Percentiles rank a stretch among this genome's conserved stretches.
Evolutionary conservation across 2,888 invertebrate genomes (phyloP).

Genomic region (Parnassius orleans): DNA sequence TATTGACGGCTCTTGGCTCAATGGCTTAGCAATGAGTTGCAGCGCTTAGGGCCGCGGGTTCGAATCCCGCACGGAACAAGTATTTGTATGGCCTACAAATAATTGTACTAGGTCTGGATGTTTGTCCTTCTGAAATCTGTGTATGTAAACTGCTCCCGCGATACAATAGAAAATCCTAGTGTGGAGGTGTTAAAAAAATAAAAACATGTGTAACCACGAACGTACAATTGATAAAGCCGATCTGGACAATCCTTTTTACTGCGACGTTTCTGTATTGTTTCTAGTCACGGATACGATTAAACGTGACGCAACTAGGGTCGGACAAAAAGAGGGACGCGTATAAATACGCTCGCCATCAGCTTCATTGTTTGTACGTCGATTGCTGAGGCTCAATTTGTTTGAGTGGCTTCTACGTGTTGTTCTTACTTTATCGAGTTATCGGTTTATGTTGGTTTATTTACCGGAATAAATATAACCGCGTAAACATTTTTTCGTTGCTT

Average conservation of each 20-base stretch:
- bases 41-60: too few species aligned
- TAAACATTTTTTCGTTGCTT: too few species aligned
- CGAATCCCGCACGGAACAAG: too few species aligned
- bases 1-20: too few species aligned
- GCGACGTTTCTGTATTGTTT: slow-evolving; percentile 4
- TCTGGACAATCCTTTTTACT: not conserved
- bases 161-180: too few species aligned
- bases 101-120: too few species aligned
- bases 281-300: slow-evolving; percentile 10
- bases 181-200: too few species aligned
- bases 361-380: slow-evolving; percentile 6
- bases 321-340: not conserved
- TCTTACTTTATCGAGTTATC: not conserved
- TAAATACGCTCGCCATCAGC: slow-evolving; percentile 2
- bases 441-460: not conserved
- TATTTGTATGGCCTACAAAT: too few species aligned
- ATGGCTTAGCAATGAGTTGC: too few species aligned
- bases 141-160: too few species aligned
- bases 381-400: slow-evolving; percentile 5
- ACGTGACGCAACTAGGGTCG: slow-evolving; percentile 1
- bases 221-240: not conserved
- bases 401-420: slow-evolving; percentile 2
- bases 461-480: not conserved
- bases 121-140: too few species aligned
- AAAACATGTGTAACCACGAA: too few species aligned